These are phyloP conservation scores for Enteromius fasciolatus DNA, from an alignment of 2,797 vertebrate genomes.

Conservation along the genomic window DNA sequence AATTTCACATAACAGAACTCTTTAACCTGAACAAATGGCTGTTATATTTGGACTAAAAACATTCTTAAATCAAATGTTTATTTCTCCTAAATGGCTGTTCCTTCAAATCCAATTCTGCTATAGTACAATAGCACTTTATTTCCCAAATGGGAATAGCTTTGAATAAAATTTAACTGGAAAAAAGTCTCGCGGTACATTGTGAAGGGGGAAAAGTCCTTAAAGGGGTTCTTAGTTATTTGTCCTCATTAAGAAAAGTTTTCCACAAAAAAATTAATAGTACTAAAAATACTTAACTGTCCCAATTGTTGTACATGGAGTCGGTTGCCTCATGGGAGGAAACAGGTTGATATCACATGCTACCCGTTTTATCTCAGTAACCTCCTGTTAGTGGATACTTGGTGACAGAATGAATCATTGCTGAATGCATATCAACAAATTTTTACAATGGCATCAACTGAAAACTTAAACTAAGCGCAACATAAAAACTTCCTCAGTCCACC, in stretches of 20 bases:
- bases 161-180: not conserved
- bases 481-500: not conserved
- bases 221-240: not conserved
- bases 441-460: not conserved
- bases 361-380: not conserved
- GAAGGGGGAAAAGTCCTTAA: not conserved
- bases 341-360: not conserved
- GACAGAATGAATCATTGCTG: not conserved
- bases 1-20: not conserved
- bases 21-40: not conserved
- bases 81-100: not conserved
- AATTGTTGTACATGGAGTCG: not conserved
- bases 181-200: not conserved
- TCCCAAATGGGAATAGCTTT: conserved; percentile 4
- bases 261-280: not conserved
- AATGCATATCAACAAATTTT: not conserved
- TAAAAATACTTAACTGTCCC: not conserved
- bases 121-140: conserved; percentile 22
- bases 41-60: not conserved
- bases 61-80: not conserved
- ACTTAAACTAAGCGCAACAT: not conserved
- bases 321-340: not conserved
- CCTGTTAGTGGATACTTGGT: not conserved
- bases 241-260: not conserved
- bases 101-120: not conserved